Conservation (phyloP, 2,888 invertebrate genomes). For the Anthoptus insignis region DNA sequence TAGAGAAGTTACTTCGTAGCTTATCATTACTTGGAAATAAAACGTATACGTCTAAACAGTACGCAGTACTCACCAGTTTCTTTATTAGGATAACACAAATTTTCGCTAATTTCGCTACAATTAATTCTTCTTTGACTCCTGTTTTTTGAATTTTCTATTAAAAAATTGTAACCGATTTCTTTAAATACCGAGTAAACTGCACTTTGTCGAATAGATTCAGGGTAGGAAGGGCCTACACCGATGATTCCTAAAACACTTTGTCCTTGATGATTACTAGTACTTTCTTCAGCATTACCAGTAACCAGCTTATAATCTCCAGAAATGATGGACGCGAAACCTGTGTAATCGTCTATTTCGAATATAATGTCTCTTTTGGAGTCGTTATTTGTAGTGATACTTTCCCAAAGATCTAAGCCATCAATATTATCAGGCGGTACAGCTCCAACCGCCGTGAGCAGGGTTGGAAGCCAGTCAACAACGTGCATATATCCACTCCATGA, state of each 20-base stretch:
- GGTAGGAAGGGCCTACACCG: constrained; percentile 62
- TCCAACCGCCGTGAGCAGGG: constrained; percentile 82
- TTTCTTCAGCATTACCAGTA: constrained; percentile 57
- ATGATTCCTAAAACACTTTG: constrained; percentile 62
- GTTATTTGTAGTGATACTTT: constrained; percentile 61
- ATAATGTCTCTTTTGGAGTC: constrained; percentile 63
- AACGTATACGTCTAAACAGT: no score
- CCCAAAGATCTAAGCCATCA: constrained; percentile 75
- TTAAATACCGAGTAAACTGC: constrained; percentile 58
- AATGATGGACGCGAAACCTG: constrained; percentile 64
- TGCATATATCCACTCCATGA: constrained; percentile 88
- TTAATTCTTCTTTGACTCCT: constrained; percentile 59
- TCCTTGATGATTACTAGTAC: constrained; percentile 64
- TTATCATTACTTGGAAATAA: no score
- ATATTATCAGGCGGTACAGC: constrained; percentile 59
- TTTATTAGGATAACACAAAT: constrained; percentile 62
- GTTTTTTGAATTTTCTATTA: constrained; percentile 50
- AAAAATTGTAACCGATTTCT: constrained; percentile 56
- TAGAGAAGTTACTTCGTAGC: no score
- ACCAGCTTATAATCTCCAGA: constrained; percentile 69
- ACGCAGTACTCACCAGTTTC: constrained; percentile 59
- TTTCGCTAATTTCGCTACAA: constrained; percentile 51
- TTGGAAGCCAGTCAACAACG: constrained; percentile 94
- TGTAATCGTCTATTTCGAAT: constrained; percentile 71
- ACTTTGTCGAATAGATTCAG: constrained; percentile 58